A percentile compares a stretch with the other conserved stretches of the same genome.
These are phyloP conservation scores for Triplophysa tibetana DNA, from an alignment of 2,113 vertebrate genomes.

Conservation along the genomic window DNA sequence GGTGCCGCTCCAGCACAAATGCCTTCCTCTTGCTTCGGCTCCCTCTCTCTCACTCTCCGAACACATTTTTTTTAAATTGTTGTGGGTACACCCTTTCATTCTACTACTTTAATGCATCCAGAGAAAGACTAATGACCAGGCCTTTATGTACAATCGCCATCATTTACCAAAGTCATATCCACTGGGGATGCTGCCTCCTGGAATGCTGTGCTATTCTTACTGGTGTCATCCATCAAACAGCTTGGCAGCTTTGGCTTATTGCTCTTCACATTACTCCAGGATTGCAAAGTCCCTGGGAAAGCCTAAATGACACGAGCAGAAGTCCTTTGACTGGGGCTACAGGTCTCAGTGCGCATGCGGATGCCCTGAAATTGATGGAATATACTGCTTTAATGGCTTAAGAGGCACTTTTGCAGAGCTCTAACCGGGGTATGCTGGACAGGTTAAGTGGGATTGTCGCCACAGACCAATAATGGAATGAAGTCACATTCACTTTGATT, in stretches of 20 bases:
- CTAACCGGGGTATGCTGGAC: constrained; percentile 19
- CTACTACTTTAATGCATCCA: constrained; percentile 40
- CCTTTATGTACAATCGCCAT: constrained; percentile 45
- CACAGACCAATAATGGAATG: not conserved
- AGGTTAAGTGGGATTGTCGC: constrained; percentile 26
- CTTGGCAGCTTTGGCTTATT: constrained; percentile 49
- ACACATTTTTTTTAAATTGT: constrained; percentile 43
- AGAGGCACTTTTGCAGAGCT: constrained; percentile 24
- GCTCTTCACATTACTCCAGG: constrained; percentile 38
- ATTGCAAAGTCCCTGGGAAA: constrained; percentile 26
- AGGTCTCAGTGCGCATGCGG: constrained; percentile 11
- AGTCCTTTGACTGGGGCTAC: constrained; percentile 5
- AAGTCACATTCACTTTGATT: constrained; percentile 11
- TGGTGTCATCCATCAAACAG: constrained; percentile 47
- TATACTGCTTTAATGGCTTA: constrained; percentile 24
- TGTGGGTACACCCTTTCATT: constrained; percentile 38
- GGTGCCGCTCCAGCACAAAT: constrained; percentile 41
- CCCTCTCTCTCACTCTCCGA: not conserved
- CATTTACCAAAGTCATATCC: constrained; percentile 55
- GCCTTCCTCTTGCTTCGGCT: constrained; percentile 12
- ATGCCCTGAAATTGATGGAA: constrained; percentile 2
- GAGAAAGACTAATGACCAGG: constrained; percentile 46
- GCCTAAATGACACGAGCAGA: constrained; percentile 45
- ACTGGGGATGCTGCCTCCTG: constrained; percentile 42
- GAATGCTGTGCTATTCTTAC: constrained; percentile 47